Evolutionary conservation across 2,888 invertebrate species (phyloP), one percentile per base, ranked within the genome.

Genomic region (Hirudinaria manillensis): DNA sequence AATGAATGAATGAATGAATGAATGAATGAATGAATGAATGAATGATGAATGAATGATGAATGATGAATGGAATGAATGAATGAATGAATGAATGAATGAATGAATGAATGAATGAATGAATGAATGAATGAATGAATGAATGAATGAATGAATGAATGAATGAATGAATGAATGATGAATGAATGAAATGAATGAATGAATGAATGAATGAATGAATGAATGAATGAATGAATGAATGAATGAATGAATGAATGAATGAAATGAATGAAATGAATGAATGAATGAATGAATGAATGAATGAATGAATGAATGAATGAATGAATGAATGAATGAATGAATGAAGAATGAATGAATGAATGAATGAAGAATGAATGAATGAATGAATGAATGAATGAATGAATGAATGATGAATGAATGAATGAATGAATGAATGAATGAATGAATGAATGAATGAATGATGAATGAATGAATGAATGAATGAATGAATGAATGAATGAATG

Each of bases 381-480:
- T 53, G 53, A 53, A 53, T 53, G 53, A 53, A 53, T 53, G 53
- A 53, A 53, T 53, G 53, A 53, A 21, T 53, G 53, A 53, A 21
- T 53, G 53, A 53, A n/a, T n/a, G n/a, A 53, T 53, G 53, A 53
- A 53, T 53, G 53, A 53, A 21, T 53, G 53, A 53, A 19, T 53
- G 53, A 53, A 53, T 53, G 53, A 21, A 53, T 53, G 53, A 21
- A 53, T 53, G 53, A 21, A 53, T 53, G 53, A 21, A 53, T 53
- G 53, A 53, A 53, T 53, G 21, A 53, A 53, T n/a, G 13, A n/a
- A n/a, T n/a, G n/a, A n/a, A n/a, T n/a, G n/a, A n/a, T n/a, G 21
- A 53, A 53, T 53, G 53, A 53, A 53, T 53, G 53, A 53, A 21
- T 53, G 53, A 53, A 53, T 53, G 53, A 53, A 53, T 53, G 53